These are phyloP conservation scores for Amniataba percoides DNA, from an alignment of 2,797 vertebrate genomes.

Conservation along the genomic window DNA sequence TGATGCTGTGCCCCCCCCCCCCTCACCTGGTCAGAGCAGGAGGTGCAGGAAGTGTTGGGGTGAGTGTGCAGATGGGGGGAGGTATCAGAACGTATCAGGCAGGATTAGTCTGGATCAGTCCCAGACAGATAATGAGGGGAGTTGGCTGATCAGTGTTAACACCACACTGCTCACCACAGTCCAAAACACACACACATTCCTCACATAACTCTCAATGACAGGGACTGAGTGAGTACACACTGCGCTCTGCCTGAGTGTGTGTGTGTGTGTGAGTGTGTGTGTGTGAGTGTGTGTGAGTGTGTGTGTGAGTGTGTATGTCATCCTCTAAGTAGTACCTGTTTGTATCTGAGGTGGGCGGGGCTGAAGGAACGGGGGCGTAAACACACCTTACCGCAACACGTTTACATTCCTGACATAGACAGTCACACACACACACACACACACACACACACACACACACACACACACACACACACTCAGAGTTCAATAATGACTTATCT, in stretches of 20 bases:
- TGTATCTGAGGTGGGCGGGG: constrained; percentile 39
- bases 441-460: constrained; percentile 40
- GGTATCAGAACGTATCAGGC: constrained; percentile 29
- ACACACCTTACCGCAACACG: constrained; percentile 35
- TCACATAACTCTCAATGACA: constrained; percentile 47
- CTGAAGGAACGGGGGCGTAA: constrained; percentile 25
- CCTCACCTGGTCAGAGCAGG: neutral
- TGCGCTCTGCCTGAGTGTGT: too few relatives aligned
- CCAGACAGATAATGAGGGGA: constrained; percentile 67
- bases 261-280: too few relatives aligned
- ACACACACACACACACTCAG: constrained; percentile 25
- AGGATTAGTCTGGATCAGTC: constrained; percentile 38
- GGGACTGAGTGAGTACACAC: constrained; percentile 4
- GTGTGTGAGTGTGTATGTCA: constrained; percentile 34
- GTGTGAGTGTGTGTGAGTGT: too few relatives aligned
- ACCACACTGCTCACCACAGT: constrained; percentile 18
- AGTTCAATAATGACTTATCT: too few relatives aligned
- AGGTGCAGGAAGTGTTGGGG: neutral
- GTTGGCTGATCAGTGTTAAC: constrained; percentile 41
- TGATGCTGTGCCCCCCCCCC: neutral
- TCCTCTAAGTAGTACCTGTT: constrained; percentile 36
- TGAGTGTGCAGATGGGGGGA: constrained; percentile 12
- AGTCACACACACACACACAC: constrained; percentile 38
- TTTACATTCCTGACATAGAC: constrained; percentile 53
- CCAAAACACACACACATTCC: constrained; percentile 52